Evolutionary conservation across 1,140 invertebrate genomes (phyloP), one percentile per base, ranked within the genome.

Genomic region (Drosophila persimilis): DNA sequence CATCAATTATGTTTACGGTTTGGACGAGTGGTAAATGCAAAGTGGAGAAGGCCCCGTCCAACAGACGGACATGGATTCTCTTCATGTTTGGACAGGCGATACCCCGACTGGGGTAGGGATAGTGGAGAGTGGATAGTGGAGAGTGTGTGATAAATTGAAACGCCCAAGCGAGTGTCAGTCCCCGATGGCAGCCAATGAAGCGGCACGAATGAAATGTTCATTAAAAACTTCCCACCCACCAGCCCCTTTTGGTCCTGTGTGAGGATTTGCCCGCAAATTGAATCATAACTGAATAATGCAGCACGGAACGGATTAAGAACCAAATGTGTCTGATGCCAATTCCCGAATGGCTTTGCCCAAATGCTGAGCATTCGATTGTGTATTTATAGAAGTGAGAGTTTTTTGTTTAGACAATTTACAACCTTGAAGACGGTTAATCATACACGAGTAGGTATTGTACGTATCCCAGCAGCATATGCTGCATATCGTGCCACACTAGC

Each of bases 251-350:
- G 52, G 29, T 50, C 31, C 63, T 48, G 31, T 69, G 50, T 57
- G 70, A 48, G 60, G 70, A 31, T 43, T 50, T 41, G 31, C 58
- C 59, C 63, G 63, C 74, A 76, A 77, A 71, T 74, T 73, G 69
- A 81, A 64, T 63, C 69, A 70, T 86, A 85, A 86, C 77, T 81
- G 83, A 85, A 81, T 86, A 20, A 77, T 56, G 57, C 47, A 43
- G 17, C 26, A 43, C 8, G 13, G 20, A 6, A 45, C 11, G 13
- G 6, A 2, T 6, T 39, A 11, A 15, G 41, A 20, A 3, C 5
- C 7, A 7, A 31, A 35, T 46, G 3, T 20, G 13, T 51, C 13
- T 17, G 35, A 39, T 31, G 44, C 15, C 24, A 11, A 64, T 54
- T 41, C 7, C 11, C 35, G 35, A 39, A 39, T 13, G 20, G 15